Evolutionary conservation across 2,888 invertebrate genomes (phyloP).

Genomic region (Nephrotoma guestfalica): DNA sequence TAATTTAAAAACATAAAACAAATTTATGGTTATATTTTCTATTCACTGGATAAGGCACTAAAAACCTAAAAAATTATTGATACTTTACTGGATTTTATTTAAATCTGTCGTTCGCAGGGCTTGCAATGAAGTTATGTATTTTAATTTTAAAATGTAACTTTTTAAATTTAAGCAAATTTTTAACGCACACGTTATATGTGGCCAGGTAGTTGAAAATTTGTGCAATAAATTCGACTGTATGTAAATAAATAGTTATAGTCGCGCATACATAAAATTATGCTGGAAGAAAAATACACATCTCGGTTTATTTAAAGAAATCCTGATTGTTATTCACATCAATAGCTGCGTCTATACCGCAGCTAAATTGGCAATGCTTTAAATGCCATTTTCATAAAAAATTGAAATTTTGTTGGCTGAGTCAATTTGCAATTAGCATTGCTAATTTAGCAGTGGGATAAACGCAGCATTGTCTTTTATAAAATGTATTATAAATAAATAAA

Average conservation of each 20-base stretch:
- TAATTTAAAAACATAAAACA: background rate
- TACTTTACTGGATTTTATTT: background rate
- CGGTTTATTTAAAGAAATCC: background rate
- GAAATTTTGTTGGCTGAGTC: too few species aligned
- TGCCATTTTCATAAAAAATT: too few species aligned
- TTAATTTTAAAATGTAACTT: background rate
- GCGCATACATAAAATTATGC: background rate
- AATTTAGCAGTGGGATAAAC: too few species aligned
- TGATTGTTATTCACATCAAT: background rate
- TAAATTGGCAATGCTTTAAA: too few species aligned
- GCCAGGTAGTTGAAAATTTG: background rate
- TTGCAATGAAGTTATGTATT: background rate
- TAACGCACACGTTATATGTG: background rate
- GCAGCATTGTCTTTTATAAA: background rate
- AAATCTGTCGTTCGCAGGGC: background rate
- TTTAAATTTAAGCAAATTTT: background rate
- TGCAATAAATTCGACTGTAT: background rate
- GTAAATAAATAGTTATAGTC: background rate
- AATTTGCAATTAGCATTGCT: too few species aligned
- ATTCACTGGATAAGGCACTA: background rate
- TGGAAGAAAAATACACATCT: background rate
- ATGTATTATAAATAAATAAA: background rate
- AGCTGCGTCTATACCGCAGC: too few species aligned
- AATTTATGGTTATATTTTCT: background rate
- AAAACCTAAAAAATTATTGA: background rate